A percentile compares a stretch with the other conserved stretches of the same genome.
Evolutionary conservation across 2,888 invertebrate genomes (phyloP).

Genomic region (Cheilosia soror): DNA sequence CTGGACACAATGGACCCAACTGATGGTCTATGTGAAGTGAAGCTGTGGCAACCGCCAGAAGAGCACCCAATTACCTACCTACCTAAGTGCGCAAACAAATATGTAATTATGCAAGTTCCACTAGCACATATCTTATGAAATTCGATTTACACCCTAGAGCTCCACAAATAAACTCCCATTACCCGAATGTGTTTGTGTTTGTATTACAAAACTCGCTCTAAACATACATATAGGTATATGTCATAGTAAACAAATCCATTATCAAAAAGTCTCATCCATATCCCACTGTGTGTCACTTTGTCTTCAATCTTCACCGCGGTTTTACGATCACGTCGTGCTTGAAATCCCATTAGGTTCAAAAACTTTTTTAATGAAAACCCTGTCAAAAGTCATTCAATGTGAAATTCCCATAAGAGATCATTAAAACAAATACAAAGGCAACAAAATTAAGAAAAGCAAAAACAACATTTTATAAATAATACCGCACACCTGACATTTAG

Average conservation of each 20-base stretch:
- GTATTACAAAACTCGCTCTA: background rate
- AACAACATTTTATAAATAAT: conserved; percentile 56
- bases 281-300: conserved; percentile 52
- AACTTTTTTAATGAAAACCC: conserved; percentile 60
- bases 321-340: conserved; percentile 44
- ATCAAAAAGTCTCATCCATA: conserved; percentile 54
- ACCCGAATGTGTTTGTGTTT: background rate
- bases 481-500: conserved; percentile 75
- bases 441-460: conserved; percentile 23
- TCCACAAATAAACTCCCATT: conserved; percentile 9
- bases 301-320: conserved; percentile 31
- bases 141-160: background rate
- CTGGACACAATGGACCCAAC: too few species aligned
- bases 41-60: too few species aligned
- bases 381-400: conserved; percentile 60
- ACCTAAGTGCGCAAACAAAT: too few species aligned
- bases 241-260: conserved; percentile 19
- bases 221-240: background rate
- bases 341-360: conserved; percentile 71
- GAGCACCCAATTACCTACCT: too few species aligned
- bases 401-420: conserved; percentile 70
- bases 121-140: conserved; percentile 1
- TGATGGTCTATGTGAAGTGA: too few species aligned
- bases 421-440: conserved; percentile 42
- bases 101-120: too few species aligned